A percentile compares a stretch with the other conserved stretches of the same genome.
These are phyloP conservation scores for Chymomyza amoena DNA, from an alignment of 2,888 invertebrate species.

Conservation along the genomic window DNA sequence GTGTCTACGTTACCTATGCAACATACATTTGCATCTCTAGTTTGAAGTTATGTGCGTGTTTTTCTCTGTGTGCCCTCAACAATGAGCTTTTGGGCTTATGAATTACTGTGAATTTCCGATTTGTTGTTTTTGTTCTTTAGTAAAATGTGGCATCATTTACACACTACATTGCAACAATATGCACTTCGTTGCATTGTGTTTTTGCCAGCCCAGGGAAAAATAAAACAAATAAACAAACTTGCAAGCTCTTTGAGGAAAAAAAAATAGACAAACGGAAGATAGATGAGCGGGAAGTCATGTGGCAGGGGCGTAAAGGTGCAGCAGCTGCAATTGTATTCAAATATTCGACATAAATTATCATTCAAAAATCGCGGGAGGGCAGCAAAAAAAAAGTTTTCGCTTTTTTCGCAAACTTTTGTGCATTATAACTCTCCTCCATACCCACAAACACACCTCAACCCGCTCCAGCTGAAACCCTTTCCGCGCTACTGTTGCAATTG, in stretches of 20 bases:
- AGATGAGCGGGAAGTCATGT: background rate
- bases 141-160: constrained; percentile 44
- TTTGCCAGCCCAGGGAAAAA: background rate
- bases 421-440: too few relatives aligned
- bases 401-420: constrained; percentile 46
- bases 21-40: background rate
- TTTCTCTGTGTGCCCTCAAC: constrained; percentile 24
- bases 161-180: constrained; percentile 26
- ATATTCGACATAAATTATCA: constrained; percentile 69
- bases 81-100: constrained; percentile 46
- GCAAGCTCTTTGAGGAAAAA: background rate
- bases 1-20: background rate
- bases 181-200: constrained; percentile 42
- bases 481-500: background rate
- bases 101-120: constrained; percentile 42
- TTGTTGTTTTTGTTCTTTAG: constrained; percentile 14
- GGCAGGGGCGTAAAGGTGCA: background rate
- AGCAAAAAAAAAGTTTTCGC: constrained; percentile 50
- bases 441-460: too few relatives aligned
- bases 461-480: background rate
- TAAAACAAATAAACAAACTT: constrained; percentile 24
- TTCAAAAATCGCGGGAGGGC: constrained; percentile 39
- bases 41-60: background rate
- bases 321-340: constrained; percentile 60
- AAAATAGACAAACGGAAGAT: constrained; percentile 14